These are phyloP conservation scores for Drosophila bipectinata DNA, from an alignment of 1,140 invertebrate species.

Conservation along the genomic window DNA sequence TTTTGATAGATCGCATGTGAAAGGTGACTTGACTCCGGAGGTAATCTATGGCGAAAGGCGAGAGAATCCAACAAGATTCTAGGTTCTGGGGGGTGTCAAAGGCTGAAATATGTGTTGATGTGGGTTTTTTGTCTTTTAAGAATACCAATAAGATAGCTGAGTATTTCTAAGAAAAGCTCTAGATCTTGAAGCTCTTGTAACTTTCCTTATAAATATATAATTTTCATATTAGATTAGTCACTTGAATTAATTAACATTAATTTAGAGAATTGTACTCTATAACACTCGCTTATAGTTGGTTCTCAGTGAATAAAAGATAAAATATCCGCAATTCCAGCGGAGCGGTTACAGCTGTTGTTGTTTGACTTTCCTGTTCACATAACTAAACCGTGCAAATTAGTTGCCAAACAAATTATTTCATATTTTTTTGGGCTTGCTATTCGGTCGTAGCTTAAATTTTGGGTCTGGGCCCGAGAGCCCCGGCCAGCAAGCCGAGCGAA, in stretches of 20 bases:
- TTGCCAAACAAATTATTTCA: slow-evolving; percentile 60
- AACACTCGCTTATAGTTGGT: slow-evolving; percentile 24
- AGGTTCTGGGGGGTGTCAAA: slow-evolving; percentile 1
- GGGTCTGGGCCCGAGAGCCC: background rate
- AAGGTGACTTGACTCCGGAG: slow-evolving; percentile 42
- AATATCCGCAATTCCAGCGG: background rate
- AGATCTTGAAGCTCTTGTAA: no score
- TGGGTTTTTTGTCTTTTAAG: background rate
- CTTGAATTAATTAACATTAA: no score
- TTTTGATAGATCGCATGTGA: slow-evolving; percentile 58
- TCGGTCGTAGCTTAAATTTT: slow-evolving; percentile 7
- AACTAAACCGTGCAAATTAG: slow-evolving; percentile 62
- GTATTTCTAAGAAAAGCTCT: no score
- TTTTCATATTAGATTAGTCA: no score
- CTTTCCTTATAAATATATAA: no score
- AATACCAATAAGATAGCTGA: background rate
- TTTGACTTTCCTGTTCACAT: slow-evolving; percentile 46
- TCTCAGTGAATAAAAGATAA: slow-evolving; percentile 18
- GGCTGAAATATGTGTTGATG: slow-evolving; percentile 1
- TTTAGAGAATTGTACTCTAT: background rate
- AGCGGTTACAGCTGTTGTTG: slow-evolving; percentile 36
- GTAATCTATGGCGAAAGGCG: slow-evolving; percentile 47
- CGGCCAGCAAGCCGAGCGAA: slow-evolving; percentile 15
- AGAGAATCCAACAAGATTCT: slow-evolving; percentile 14
- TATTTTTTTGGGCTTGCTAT: slow-evolving; percentile 27